A percentile compares a stretch with the other conserved stretches of the same genome.
phyloP scores from a whole-genome alignment of 2,797 vertebrate genomes.

The Tadarida brasiliensis region DNA sequence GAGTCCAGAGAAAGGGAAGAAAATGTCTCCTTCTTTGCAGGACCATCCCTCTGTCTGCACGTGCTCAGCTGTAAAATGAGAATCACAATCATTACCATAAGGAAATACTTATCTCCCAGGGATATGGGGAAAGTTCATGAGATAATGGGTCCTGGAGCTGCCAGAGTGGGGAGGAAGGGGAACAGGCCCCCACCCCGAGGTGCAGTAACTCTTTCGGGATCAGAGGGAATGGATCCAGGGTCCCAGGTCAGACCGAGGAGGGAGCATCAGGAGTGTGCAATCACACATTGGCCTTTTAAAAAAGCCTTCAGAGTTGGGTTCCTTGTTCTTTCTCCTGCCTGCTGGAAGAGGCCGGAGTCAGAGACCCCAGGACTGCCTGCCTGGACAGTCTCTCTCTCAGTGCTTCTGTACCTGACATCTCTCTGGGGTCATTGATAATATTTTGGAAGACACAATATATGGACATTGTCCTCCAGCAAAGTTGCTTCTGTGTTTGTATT shows the following conservation, averaged over 20 bases:
- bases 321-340: not conserved
- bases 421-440: not conserved
- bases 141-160: constrained; percentile 58
- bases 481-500: not conserved
- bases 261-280: too few relatives aligned
- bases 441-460: not conserved
- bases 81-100: constrained; percentile 66
- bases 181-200: too few relatives aligned
- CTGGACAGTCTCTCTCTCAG: not conserved
- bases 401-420: not conserved
- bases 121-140: constrained; percentile 65
- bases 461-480: not conserved
- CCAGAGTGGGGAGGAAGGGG: not conserved
- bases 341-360: not conserved
- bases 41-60: constrained; percentile 61
- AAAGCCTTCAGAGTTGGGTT: not conserved
- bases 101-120: constrained; percentile 79
- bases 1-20: constrained; percentile 64
- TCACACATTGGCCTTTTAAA: too few relatives aligned
- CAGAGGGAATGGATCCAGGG: not conserved
- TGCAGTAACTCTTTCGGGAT: constrained; percentile 23
- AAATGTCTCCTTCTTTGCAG: constrained; percentile 46
- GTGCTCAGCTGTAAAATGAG: constrained; percentile 63
- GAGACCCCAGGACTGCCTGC: not conserved
- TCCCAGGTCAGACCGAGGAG: not conserved